Conservation (phyloP, 2,797 vertebrate genomes). For the Menidia menidia region DNA sequence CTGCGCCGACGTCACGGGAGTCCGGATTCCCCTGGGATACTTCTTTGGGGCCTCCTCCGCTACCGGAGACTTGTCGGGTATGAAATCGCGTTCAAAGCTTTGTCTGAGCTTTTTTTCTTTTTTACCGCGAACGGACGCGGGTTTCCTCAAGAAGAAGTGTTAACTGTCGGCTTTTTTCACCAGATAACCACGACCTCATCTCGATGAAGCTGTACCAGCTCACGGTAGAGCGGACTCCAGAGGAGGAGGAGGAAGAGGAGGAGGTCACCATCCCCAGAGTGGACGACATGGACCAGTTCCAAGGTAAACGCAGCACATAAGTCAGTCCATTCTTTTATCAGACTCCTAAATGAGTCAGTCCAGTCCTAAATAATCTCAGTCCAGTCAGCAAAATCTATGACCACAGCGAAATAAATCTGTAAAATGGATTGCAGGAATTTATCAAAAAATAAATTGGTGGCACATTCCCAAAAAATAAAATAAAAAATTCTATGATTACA, state of each 20-base stretch:
- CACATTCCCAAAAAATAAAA: too few species aligned
- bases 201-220: constrained; percentile 94
- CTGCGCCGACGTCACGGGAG: constrained; percentile 87
- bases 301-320: constrained; percentile 40
- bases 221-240: constrained; percentile 80
- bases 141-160: neutral
- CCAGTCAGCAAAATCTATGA: neutral
- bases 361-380: too few species aligned
- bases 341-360: neutral
- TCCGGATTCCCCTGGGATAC: constrained; percentile 89
- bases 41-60: constrained; percentile 91
- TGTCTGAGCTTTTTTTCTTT: neutral
- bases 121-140: too few species aligned
- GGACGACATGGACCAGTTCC: constrained; percentile 88
- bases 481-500: neutral
- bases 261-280: constrained; percentile 88
- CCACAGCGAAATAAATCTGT: neutral
- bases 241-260: constrained; percentile 83
- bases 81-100: neutral
- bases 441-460: too few species aligned
- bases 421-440: neutral
- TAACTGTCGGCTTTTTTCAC: neutral
- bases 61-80: constrained; percentile 95
- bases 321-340: neutral
- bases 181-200: constrained; percentile 96